These are phyloP conservation scores for Protophormia terraenovae DNA, from an alignment of 2,888 invertebrate species.

Conservation along the genomic window DNA sequence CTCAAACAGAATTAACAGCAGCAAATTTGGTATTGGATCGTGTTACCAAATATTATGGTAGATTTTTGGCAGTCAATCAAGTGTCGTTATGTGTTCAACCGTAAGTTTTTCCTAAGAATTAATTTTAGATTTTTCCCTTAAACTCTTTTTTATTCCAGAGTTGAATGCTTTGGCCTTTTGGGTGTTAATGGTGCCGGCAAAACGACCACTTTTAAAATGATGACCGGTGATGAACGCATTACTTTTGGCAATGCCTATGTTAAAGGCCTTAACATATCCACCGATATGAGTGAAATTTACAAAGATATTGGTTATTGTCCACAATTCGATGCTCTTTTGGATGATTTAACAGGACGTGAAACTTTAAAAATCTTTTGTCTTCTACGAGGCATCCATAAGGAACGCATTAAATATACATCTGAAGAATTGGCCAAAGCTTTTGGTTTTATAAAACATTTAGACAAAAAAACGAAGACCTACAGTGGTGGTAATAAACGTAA, in stretches of 20 bases:
- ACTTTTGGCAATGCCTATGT: constrained; percentile 88
- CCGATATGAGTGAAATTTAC: constrained; percentile 84
- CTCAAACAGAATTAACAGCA: constrained; percentile 76
- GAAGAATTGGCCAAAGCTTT: constrained; percentile 82
- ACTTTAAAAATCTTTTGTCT: constrained; percentile 85
- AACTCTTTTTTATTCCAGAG: constrained; percentile 76
- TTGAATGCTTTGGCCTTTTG: constrained; percentile 91
- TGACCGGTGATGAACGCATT: constrained; percentile 90
- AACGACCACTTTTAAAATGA: constrained; percentile 94
- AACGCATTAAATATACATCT: constrained; percentile 76
- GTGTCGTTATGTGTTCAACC: constrained; percentile 83
- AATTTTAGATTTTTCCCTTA: neutral
- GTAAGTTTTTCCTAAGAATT: constrained; percentile 71
- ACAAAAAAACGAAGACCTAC: constrained; percentile 84
- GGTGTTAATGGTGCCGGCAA: constrained; percentile 95
- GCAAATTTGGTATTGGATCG: constrained; percentile 85
- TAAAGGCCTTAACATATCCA: constrained; percentile 83
- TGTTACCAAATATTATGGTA: constrained; percentile 89
- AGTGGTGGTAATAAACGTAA: constrained; percentile 90
- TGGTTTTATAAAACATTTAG: constrained; percentile 84
- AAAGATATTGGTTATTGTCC: constrained; percentile 88
- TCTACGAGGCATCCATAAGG: constrained; percentile 84
- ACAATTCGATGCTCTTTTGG: constrained; percentile 88
- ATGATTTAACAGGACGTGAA: constrained; percentile 88
- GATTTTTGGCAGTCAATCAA: constrained; percentile 90